These are phyloP conservation scores for Panurus biarmicus DNA, from an alignment of 2,113 vertebrate species.

Conservation along the genomic window DNA sequence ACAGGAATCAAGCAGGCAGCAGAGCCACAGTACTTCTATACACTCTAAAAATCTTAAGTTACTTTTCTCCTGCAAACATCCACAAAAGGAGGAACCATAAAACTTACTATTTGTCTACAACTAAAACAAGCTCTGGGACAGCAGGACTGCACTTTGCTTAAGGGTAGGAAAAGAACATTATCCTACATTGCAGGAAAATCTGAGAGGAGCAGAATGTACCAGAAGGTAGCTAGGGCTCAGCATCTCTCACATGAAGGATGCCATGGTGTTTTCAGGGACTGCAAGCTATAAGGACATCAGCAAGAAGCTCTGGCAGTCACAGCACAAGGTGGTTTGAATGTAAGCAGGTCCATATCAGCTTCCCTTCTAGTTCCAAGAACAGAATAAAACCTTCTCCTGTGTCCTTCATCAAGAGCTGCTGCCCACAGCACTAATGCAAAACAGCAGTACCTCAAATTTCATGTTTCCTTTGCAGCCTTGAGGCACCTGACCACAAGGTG, in stretches of 20 bases:
- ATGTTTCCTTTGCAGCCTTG: neutral
- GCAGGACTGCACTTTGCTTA: neutral
- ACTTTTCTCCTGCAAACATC: neutral
- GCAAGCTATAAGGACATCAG: neutral
- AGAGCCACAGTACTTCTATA: neutral
- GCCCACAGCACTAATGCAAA: neutral
- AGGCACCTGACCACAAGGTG: neutral
- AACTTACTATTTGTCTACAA: neutral
- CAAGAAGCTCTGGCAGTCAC: neutral
- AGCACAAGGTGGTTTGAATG: neutral
- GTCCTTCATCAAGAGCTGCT: neutral
- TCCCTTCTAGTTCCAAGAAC: neutral
- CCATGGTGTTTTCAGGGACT: neutral
- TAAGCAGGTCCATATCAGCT: neutral
- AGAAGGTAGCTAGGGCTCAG: neutral
- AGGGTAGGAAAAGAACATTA: neutral
- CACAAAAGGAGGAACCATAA: neutral
- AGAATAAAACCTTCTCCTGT: fast-evolving
- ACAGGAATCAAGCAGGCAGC: neutral
- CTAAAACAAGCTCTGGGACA: neutral
- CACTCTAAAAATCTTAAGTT: neutral
- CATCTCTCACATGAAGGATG: neutral
- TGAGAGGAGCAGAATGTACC: neutral
- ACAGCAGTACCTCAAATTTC: neutral
- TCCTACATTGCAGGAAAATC: neutral